phyloP scores from a whole-genome alignment of 1,140 invertebrate species.

The Littorina saxatilis region DNA sequence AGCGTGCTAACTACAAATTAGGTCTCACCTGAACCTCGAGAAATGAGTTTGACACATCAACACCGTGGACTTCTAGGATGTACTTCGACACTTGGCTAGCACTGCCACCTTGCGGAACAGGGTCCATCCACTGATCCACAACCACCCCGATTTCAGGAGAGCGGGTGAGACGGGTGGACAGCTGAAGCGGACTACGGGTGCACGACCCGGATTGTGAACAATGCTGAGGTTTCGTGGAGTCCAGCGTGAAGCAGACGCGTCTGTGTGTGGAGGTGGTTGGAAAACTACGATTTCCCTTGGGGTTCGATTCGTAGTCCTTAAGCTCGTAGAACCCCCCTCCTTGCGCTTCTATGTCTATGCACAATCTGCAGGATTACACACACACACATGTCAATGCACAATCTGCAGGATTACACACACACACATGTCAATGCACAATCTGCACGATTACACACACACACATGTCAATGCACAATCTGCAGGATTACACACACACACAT shows the following conservation, averaged over 20 bases:
- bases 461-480: too few relatives aligned
- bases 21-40: slow-evolving; percentile 1
- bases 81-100: not conserved
- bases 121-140: slow-evolving; percentile 11
- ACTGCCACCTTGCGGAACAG: not conserved
- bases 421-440: too few relatives aligned
- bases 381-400: too few relatives aligned
- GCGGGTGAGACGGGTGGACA: slow-evolving; percentile 23
- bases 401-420: too few relatives aligned
- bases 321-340: slow-evolving; percentile 11
- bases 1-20: too few relatives aligned
- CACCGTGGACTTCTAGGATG: slow-evolving; percentile 16
- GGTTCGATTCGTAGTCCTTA: not conserved
- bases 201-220: slow-evolving; percentile 25
- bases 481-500: too few relatives aligned
- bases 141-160: not conserved
- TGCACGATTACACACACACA: too few relatives aligned
- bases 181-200: not conserved
- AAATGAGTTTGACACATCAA: not conserved
- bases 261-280: not conserved
- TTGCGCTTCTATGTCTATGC: not conserved
- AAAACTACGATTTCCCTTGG: not conserved
- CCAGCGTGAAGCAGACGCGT: slow-evolving; percentile 26
- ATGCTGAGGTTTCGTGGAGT: slow-evolving; percentile 28
- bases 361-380: not conserved